Base-by-base conservation (phyloP, 2,113 vertebrate species). In the Electrona antarctica region DNA sequence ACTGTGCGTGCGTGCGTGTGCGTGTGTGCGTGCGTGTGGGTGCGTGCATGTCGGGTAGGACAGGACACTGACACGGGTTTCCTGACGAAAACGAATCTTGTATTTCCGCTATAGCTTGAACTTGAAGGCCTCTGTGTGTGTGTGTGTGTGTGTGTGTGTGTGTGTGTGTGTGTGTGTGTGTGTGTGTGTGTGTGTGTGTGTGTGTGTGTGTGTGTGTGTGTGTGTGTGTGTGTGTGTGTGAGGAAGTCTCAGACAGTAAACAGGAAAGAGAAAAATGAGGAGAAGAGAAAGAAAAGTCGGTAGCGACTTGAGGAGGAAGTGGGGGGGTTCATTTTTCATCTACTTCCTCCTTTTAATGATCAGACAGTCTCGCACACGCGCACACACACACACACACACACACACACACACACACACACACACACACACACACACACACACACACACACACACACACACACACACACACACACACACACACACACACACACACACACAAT, bases 241-340 rank as follows among this genome's bases (percentile, higher is more conserved):
- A 95, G 95, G 95, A 95, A 96, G 88, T 93, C 90, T 81, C 90
- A 87, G 79, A 87, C 87, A 93, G 92, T 95, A 95, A 98, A 97
- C 95, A 98, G 96, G 95, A 97, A 97, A 93, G 77, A 59, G 50
- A 76, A 82, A 73, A 91, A 93, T 21, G 21, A 21, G 21, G 21
- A 21, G 21, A 21, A 21, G 21, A 21, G 21, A 21, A 21, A 21
- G n/a, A 21, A 21, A 21, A 85, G 74, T 92, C 92, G 21, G 21
- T 21, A 21, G 21, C 21, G 21, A 21, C 21, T 21, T 21, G 21
- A 21, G 21, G 21, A 21, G 21, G 21, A 21, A 21, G 21, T 21
- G 21, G 21, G 21, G 21, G 92, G 91, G 88, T 80, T 90, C 81
- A 92, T 95, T 95, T 95, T 92, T 93, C 92, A 93, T 93, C 83